phyloP scores from a whole-genome alignment of 2,113 vertebrate genomes.

The Urocynchramus pylzowi region DNA sequence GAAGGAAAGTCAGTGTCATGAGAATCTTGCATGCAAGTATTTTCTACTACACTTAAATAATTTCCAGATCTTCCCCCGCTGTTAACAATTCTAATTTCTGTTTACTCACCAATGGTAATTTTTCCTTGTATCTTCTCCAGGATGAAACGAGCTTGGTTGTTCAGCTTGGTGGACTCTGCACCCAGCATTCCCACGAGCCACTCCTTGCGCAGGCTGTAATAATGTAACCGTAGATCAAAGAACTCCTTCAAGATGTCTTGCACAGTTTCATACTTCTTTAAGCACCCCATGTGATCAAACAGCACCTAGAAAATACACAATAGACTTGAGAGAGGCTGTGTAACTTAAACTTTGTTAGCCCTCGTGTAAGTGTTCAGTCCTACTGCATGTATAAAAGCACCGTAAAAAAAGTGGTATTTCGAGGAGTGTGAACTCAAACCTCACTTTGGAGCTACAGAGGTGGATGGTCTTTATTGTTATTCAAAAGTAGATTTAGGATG shows the following conservation, averaged over 20 bases:
- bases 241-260: constrained; percentile 97
- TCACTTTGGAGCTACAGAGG: neutral
- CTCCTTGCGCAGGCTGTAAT: constrained; percentile 93
- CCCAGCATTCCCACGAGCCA: constrained; percentile 93
- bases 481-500: neutral
- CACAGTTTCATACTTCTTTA: constrained; percentile 97
- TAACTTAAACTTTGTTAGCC: neutral
- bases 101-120: constrained; percentile 85
- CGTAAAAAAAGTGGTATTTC: neutral
- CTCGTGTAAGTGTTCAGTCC: neutral
- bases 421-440: neutral
- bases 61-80: constrained; percentile 1
- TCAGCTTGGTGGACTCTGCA: constrained; percentile 91
- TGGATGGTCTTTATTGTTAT: neutral
- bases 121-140: constrained; percentile 98
- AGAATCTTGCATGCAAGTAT: neutral
- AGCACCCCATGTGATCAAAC: constrained; percentile 99
- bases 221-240: constrained; percentile 93
- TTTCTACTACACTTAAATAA: constrained; percentile 31
- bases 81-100: neutral
- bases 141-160: constrained; percentile 96
- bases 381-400: neutral
- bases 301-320: constrained; percentile 81
- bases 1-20: neutral
- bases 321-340: neutral